phyloP scores from a whole-genome alignment of 1,140 invertebrate species.

The Aporrectodea caliginosa region DNA sequence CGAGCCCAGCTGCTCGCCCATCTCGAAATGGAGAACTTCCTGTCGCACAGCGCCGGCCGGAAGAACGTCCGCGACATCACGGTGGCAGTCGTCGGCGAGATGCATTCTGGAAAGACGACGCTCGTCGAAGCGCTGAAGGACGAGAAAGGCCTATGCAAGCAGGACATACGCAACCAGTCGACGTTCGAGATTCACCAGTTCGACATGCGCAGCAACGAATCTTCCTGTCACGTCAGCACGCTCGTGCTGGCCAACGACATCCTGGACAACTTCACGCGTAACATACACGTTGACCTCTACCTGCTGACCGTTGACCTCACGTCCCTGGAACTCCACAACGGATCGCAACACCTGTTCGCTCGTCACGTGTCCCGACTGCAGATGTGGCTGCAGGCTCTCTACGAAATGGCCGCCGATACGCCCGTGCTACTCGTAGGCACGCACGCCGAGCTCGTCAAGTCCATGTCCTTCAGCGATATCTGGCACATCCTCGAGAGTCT shows the following conservation, averaged over 20 bases:
- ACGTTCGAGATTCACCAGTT: conserved; percentile 34
- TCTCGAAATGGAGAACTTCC: conserved; percentile 30
- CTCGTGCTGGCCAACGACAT: conserved; percentile 33
- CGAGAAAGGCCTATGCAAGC: conserved; percentile 26
- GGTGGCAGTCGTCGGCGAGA: conserved; percentile 32
- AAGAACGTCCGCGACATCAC: conserved; percentile 22
- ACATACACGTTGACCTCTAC: conserved; percentile 29
- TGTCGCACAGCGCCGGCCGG: conserved; percentile 1
- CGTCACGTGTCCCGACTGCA: conserved; percentile 31
- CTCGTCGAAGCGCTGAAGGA: conserved; percentile 30
- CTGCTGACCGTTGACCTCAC: conserved; percentile 31
- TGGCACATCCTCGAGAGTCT: conserved; percentile 30
- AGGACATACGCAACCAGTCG: conserved; percentile 11
- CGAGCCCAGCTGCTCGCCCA: conserved; percentile 24
- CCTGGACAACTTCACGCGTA: conserved; percentile 29
- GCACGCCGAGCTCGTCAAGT: conserved; percentile 32
- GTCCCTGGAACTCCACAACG: conserved; percentile 32
- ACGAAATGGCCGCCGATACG: conserved; percentile 31
- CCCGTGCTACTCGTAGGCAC: conserved; percentile 32
- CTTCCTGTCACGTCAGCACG: conserved; percentile 26
- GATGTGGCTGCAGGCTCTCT: conserved; percentile 34
- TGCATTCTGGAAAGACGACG: conserved; percentile 31
- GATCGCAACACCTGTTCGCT: conserved; percentile 34
- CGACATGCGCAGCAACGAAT: conserved; percentile 24
- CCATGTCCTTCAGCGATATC: conserved; percentile 30